Base-by-base conservation (phyloP, 2,888 invertebrate species). In the Lucinisca nassula region DNA sequence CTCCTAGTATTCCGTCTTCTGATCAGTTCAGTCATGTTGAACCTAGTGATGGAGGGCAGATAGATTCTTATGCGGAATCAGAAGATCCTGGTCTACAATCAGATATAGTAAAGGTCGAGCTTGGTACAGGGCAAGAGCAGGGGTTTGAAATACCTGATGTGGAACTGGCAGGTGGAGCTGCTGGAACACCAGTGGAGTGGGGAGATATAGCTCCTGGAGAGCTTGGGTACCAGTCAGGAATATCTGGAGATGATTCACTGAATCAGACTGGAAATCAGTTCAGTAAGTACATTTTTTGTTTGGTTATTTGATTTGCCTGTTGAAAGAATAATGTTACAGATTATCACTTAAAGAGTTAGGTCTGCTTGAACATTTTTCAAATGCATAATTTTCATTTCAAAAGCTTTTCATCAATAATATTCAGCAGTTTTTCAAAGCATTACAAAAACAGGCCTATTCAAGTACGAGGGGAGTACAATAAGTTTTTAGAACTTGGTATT, bases 101-200 rank as follows among this genome's bases (percentile, higher is more conserved):
- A n/a, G 79, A 67, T 79, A 86, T 89, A n/a, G n/a, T n/a, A 30
- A 89, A 89, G 75, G 84, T 89, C 51, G 89, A 89, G 72, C 89
- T 86, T 49, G 84, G 84, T 17, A 89, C 85, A 84, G 89, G 86
- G 67, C 84, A 86, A 76, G 89, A 89, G 38, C 85, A 85, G 85
- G 89, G 86, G 61, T 45, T 89, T 24, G 89, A 89, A 76, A 89
- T 89, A 37, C 85, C 89, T 24, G 89, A 86, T 32, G 84, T 89
- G 14, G 89, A 89, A 61, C 24, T 61, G 61, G 17, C 61, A 24
- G 30, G 61, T 27, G 61, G 61, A 3, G 6, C 24, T 24, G 30
- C 30, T 17, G 30, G 27, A 10, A 10, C 30, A 8, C 8, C 61
- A 61, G 61, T 8, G 30, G 30, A 61, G 4, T 61, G 61, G 61